Evolutionary conservation across 1,140 invertebrate genomes (phyloP).

Genomic region (Artemia franciscana): DNA sequence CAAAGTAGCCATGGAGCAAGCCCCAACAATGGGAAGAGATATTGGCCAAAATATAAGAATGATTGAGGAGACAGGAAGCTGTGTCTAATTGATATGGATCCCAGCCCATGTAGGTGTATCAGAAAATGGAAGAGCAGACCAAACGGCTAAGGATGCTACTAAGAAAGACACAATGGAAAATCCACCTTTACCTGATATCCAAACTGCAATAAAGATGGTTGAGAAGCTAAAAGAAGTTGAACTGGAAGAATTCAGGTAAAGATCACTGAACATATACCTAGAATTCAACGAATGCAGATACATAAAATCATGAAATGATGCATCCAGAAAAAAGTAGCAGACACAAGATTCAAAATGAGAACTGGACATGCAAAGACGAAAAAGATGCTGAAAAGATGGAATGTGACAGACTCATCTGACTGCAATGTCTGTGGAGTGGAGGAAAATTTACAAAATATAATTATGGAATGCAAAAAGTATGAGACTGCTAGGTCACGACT

Average conservation of each 20-base stretch:
- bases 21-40: not conserved
- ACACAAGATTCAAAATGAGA: not conserved
- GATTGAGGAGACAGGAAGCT: not conserved
- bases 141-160: not conserved
- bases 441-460: not conserved
- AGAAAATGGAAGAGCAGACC: not conserved
- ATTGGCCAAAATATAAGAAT: not conserved
- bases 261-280: not conserved
- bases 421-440: not conserved
- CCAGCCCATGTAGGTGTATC: not conserved
- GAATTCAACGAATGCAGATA: not conserved
- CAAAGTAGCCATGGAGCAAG: not conserved
- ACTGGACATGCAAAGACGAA: not conserved
- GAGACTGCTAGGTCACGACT: not conserved
- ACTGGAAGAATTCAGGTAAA: not conserved
- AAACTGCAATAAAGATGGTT: not conserved
- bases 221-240: not conserved
- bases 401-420: not conserved
- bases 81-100: not conserved
- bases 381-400: not conserved
- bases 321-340: not conserved
- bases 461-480: not conserved
- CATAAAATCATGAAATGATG: not conserved
- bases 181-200: not conserved
- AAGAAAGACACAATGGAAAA: not conserved